phyloP scores from a whole-genome alignment of 2,797 vertebrate species.

The Acipenser ruthenus region DNA sequence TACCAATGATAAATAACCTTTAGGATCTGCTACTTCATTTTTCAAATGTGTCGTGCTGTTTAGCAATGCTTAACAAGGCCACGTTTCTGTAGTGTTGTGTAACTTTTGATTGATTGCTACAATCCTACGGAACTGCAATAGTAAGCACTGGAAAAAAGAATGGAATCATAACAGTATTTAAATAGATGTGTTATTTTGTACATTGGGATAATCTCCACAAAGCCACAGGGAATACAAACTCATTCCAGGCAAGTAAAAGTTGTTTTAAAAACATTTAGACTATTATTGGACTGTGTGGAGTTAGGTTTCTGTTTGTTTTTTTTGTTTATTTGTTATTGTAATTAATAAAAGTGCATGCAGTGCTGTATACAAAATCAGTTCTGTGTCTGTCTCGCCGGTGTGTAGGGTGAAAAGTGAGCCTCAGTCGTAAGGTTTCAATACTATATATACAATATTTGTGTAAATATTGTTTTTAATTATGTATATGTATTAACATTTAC shows the following conservation, averaged over 20 bases:
- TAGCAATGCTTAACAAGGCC: conserved; percentile 5
- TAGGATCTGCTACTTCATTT: conserved; percentile 8
- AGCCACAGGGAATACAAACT: neutral
- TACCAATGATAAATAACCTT: conserved; percentile 9
- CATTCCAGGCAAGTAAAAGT: too few species aligned
- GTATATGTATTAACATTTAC: neutral
- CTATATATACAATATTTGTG: too few species aligned
- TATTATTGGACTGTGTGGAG: too few species aligned
- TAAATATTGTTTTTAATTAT: too few species aligned
- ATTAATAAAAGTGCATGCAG: too few species aligned
- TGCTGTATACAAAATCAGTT: too few species aligned
- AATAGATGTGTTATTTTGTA: neutral
- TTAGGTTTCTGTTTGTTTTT: too few species aligned
- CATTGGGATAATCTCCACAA: neutral
- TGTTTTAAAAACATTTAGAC: too few species aligned
- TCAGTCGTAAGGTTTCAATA: too few species aligned
- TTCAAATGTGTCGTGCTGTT: conserved; percentile 4
- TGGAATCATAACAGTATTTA: conserved; percentile 1
- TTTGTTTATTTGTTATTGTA: too few species aligned
- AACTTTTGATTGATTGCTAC: conserved; percentile 7
- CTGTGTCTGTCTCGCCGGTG: too few species aligned
- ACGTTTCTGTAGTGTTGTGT: conserved; percentile 9
- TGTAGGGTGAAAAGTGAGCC: too few species aligned
- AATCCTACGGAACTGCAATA: conserved; percentile 2
- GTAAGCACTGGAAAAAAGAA: neutral